phyloP scores from a whole-genome alignment of 2,888 invertebrate species.

The Schizaphis graminum region DNA sequence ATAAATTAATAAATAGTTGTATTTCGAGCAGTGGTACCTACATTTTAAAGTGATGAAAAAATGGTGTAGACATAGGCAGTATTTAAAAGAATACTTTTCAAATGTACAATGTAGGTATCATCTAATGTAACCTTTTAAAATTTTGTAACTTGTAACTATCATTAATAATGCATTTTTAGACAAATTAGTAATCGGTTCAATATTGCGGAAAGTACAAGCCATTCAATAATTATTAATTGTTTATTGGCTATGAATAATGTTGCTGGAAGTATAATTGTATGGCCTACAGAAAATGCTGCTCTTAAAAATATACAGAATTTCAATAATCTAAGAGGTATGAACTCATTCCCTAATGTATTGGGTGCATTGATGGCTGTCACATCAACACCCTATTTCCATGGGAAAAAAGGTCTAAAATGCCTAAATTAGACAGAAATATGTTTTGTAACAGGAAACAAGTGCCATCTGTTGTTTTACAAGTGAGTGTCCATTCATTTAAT shows the following conservation, averaged over 20 bases:
- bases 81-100: too few relatives aligned
- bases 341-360: slow-evolving; percentile 30
- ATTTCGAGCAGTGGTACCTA: too few relatives aligned
- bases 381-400: slow-evolving; percentile 59
- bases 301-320: background rate
- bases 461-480: background rate
- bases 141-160: too few relatives aligned
- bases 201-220: background rate
- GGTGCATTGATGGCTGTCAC: slow-evolving; percentile 64
- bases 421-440: slow-evolving; percentile 60
- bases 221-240: background rate
- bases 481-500: background rate
- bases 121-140: too few relatives aligned
- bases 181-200: background rate
- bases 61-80: too few relatives aligned
- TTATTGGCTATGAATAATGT: background rate
- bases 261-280: background rate
- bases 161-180: background rate
- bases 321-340: background rate
- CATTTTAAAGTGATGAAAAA: too few relatives aligned
- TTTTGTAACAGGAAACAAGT: slow-evolving; percentile 52
- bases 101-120: too few relatives aligned
- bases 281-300: background rate
- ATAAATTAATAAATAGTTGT: too few relatives aligned
- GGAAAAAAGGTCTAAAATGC: slow-evolving; percentile 43